Base-by-base conservation (phyloP, 2,888 invertebrate genomes). In the Julus scanicus region DNA sequence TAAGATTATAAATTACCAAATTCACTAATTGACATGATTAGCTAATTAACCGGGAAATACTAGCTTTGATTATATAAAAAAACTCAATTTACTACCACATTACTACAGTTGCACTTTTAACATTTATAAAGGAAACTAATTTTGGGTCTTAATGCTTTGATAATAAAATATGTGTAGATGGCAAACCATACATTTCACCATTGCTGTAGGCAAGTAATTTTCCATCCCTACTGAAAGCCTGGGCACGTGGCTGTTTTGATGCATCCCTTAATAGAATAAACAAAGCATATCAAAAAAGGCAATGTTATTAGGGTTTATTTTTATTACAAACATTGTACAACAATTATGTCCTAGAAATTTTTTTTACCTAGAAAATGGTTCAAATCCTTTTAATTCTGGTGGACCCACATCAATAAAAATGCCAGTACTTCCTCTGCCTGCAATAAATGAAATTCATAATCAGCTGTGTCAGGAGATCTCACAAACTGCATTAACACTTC, bases 151-250 rank as follows among this genome's bases (percentile, higher is more conserved):
- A n/a, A n/a, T n/a, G n/a, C n/a, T n/a, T n/a, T n/a, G n/a, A n/a
- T n/a, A n/a, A n/a, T n/a, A n/a, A n/a, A n/a, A n/a, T n/a, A n/a
- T n/a, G n/a, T n/a, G n/a, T n/a, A n/a, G n/a, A n/a, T n/a, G n/a
- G n/a, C n/a, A 85, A 86, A 29, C 37, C 86, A n/a, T 83, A 88
- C 88, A 39, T 80, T 83, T 86, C 48, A 44, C 86, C 86, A 49
- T 86, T 88, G 15, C 48, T 83, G 71, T 86, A 88, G 8, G 88
- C 88, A 49, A 88, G 87, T 13, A 80, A 87, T 53, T 80, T 86
- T 17, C 88, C 88, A 87, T 88, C 86, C 5, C 8, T 48, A 48
- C 88, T 88, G 37, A 87, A 80, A 3, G 84, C 49, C 29, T 57
- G 80, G 13, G 88, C 39, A 39, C 88, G 53, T 13, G 13, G 9